phyloP scores from a whole-genome alignment of 2,113 vertebrate species.

The Neogale vison region DNA sequence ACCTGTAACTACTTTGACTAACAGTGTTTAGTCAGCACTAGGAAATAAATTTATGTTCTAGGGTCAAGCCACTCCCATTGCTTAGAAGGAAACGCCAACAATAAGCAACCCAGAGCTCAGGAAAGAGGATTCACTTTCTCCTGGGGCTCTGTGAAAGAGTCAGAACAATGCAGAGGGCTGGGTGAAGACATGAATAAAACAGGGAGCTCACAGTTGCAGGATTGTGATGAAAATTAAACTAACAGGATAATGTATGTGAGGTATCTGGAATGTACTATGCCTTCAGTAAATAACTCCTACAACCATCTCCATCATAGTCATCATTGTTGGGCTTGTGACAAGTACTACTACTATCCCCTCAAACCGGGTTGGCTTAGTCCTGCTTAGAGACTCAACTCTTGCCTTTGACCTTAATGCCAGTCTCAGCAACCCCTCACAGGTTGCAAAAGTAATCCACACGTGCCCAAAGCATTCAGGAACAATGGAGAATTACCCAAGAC shows the following conservation, averaged over 20 bases:
- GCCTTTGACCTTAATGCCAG: not conserved
- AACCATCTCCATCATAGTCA: too few relatives aligned
- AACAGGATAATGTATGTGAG: not conserved
- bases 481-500: not conserved
- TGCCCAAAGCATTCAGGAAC: not conserved
- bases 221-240: not conserved
- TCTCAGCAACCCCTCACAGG: not conserved
- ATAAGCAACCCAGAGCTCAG: not conserved
- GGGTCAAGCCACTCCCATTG: not conserved
- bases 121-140: not conserved
- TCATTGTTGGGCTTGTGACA: not conserved
- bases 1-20: not conserved
- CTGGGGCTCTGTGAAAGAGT: not conserved
- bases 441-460: not conserved
- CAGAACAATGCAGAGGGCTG: not conserved
- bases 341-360: too few relatives aligned
- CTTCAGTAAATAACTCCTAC: not conserved
- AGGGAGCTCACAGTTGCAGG: not conserved
- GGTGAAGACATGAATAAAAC: not conserved
- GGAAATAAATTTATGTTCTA: not conserved
- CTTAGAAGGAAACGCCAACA: not conserved
- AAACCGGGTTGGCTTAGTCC: not conserved
- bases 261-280: not conserved
- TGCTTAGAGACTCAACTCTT: not conserved
- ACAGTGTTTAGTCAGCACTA: not conserved